Base-by-base conservation (phyloP, 64 coral and sea anemone genomes). In the Hydrozoanthus tunicans region DNA sequence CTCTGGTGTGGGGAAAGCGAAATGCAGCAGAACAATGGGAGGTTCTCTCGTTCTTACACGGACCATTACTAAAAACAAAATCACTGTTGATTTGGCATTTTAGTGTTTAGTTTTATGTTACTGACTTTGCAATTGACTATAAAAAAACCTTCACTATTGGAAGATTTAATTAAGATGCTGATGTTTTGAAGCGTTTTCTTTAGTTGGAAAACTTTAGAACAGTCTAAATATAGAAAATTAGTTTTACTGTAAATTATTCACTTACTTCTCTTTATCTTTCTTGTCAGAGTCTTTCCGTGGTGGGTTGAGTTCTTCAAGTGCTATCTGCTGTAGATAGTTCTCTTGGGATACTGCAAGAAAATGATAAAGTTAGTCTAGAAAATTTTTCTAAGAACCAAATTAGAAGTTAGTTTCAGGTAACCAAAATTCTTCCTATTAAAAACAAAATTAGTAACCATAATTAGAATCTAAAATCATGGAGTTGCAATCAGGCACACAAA, bases 201-300 rank as follows among this genome's bases (percentile, higher is more conserved):
- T 17, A 0, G 5, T 26, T 3, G 20, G 20, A 17, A 25, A 20
- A 27, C 9, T 15, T 65, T 12, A 9, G 6, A 27, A 51, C 11
- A 61, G 17, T 15, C 6, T 83, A 5, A 9, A 66, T n/a, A 60
- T 8, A 84, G n/a, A 58, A 7, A 7, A 80, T 3, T 75, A 24
- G 8, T 13, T 20, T 51, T 9, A 77, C 17, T 89, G 60, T 58
- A 59, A 6, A 56, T 14, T 3, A 26, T 27, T 3, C 81, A n/a
- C 90, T 73, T 90, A 98, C 94, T 99, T 99, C 11, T 99, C 97
- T 92, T 98, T 98, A 6, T 92, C 89, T 43, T 95, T 93, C 65
- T 89, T 71, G 17, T 90, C 90, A 17, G 83, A 58, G 64, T 86
- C 88, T 64, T 89, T 94, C 72, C 79, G 91, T 11, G 53, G 81